Base-by-base conservation (phyloP, 2,797 vertebrate species). In the Catharus ustulatus region DNA sequence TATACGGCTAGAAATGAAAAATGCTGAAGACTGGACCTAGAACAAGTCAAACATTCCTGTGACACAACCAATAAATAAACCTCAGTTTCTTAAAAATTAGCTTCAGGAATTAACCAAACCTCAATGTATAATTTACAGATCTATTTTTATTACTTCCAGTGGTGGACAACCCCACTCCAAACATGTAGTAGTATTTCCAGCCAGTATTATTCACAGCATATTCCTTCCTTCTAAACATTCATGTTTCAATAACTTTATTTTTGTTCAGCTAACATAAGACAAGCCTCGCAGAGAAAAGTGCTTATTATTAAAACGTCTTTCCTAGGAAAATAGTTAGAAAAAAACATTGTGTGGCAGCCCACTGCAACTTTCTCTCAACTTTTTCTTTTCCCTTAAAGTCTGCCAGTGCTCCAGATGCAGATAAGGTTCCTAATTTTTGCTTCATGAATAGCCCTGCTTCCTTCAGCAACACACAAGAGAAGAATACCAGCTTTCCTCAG, bases 61-160 rank as follows among this genome's bases (percentile, higher is more conserved):
- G 75, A 77, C 52, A 94, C 29, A 64, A 89, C 14, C 42, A 90
- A 83, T 85, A 95, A 90, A 90, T 76, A 90, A 83, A 45, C 10
- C 49, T 77, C 32, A 29, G 17, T 87, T 90, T 87, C 59, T 76
- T 73, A 54, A 87, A 94, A 95, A 89, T 36, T 57, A 87, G 26
- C 32, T 92, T 92, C 61, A 54, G 89, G 64, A 80, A 90, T 64
- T 79, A 95, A 75, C 20, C 34, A 87, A 83, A 80, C 45, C 11
- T 32, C 40, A 80, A 30, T 51, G 24, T 57, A 29, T 52, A 89
- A 74, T 42, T 83, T 45, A 77, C 23, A 80, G 46, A n/a, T 58
- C 34, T 62, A 55, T 74, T 85, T 87, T 91, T 83, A 43, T 76
- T 61, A 48, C n/a, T 93, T 83, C 38, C 67, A 90, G 3, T 40